A percentile compares a stretch with the other conserved stretches of the same genome.
Conservation (phyloP, 1,140 invertebrate genomes). For the Harlomillsia oculata region DNA sequence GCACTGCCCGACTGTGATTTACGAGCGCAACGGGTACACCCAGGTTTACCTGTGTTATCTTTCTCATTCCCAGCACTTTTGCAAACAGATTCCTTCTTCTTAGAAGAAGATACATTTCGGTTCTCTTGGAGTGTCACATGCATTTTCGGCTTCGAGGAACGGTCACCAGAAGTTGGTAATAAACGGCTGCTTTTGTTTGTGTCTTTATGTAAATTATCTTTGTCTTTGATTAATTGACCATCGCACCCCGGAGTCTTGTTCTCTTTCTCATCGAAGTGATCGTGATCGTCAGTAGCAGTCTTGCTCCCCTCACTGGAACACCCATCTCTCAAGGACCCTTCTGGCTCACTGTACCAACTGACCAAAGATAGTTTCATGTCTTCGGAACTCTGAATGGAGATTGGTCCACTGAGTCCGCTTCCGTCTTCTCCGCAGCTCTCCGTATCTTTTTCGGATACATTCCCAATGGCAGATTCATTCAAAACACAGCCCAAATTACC, state of each 20-base stretch:
- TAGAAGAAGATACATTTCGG: no score
- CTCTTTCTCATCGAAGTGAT: slow-evolving; percentile 28
- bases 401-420: slow-evolving; percentile 24
- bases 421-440: neutral
- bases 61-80: no score
- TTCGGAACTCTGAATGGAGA: slow-evolving; percentile 23
- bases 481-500: neutral
- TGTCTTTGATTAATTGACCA: slow-evolving; percentile 3
- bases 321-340: slow-evolving; percentile 9
- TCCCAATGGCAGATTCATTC: neutral
- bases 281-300: neutral
- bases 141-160: no score
- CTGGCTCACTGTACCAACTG: slow-evolving; percentile 32
- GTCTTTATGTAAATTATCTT: no score
- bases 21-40: no score
- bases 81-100: no score
- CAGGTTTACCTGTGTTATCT: no score
- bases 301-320: neutral
- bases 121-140: no score
- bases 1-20: no score
- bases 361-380: slow-evolving; percentile 32
- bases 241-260: slow-evolving; percentile 28
- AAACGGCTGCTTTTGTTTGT: no score
- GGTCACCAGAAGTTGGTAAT: no score
- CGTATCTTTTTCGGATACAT: neutral